Base-by-base conservation (phyloP, 2,113 vertebrate genomes). In the Pseudopipra pipra region DNA sequence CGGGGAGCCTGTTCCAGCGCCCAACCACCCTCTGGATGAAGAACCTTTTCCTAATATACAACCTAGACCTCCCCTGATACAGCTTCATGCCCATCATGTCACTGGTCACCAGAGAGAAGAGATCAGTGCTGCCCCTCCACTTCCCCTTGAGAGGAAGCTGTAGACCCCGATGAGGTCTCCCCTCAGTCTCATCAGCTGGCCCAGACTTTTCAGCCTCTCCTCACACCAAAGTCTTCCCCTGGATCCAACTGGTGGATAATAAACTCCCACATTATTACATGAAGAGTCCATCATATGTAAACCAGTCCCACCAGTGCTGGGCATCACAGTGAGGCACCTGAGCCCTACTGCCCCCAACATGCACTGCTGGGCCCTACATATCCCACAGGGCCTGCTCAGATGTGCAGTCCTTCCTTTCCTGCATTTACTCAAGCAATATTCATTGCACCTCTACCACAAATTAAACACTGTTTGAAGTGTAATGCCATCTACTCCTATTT, bases 401-500 rank as follows among this genome's bases (percentile, higher is more conserved):
- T 68, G 78, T 13, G 7, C 68, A 72, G 43, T 27, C 35, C 49
- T 81, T 70, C 79, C 78, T 66, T 67, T 85, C 46, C 3, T 85
- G 84, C 81, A 66, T 89, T 84, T 89, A 91, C 92, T 94, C 54
- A 44, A 85, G 62, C 46, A 49, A 61, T 63, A 74, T 84, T 87
- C 87, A 83, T 31, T 82, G 78, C 28, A 68, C 70, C 22, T 2
- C 93, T 86, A 87, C 47, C 61, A 75, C 49, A 89, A 93, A 85
- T 58, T 78, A 81, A 96, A 94, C 52, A 87, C 61, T 8, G 39
- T 15, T 92, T 90, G 80, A 97, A 95, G 59, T 44, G 68, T 56
- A 96, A 94, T 3, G 11, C 68, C 66, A 72, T 76, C 72, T 95
- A 56, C 77, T 87, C 92, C 82, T 94, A 4, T 91, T 95, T 96